Percentiles rank a stretch among this genome's conserved stretches.
phyloP scores from a whole-genome alignment of 1,140 invertebrate species.

The Drosophila kikkawai region DNA sequence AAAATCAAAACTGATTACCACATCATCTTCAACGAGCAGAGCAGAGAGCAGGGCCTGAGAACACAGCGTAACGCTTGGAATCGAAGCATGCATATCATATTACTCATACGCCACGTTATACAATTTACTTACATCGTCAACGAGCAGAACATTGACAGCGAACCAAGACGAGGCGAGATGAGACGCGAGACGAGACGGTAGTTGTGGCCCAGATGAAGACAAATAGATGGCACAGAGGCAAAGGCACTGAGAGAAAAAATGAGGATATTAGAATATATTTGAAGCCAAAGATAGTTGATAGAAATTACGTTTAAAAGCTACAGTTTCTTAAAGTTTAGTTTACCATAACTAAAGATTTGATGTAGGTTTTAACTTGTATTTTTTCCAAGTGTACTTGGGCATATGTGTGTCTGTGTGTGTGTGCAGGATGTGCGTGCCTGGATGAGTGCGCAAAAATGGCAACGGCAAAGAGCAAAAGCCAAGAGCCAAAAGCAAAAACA shows the following conservation, averaged over 20 bases:
- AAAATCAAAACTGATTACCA: constrained; percentile 83
- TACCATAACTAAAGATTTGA: too few relatives aligned
- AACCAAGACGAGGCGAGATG: constrained; percentile 22
- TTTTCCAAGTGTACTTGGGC: constrained; percentile 1
- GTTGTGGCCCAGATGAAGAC: constrained; percentile 61
- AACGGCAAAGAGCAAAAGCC: constrained; percentile 41
- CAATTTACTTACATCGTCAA: constrained; percentile 78
- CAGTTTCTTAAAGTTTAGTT: neutral
- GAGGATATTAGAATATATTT: neutral
- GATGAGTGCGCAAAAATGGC: constrained; percentile 55
- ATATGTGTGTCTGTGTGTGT: constrained; percentile 25
- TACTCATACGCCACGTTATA: constrained; percentile 83
- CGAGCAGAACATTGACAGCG: constrained; percentile 69
- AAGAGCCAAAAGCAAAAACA: constrained; percentile 67
- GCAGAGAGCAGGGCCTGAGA: neutral
- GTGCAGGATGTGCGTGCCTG: constrained; percentile 44
- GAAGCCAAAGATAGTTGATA: too few relatives aligned
- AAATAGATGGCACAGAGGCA: constrained; percentile 60
- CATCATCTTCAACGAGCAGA: constrained; percentile 69
- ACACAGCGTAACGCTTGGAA: constrained; percentile 52
- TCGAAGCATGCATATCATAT: constrained; percentile 82
- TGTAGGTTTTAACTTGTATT: neutral
- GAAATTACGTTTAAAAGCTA: neutral
- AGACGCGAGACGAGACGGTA: constrained; percentile 21
- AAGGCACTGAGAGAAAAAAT: constrained; percentile 1